Percentiles rank a stretch among this genome's conserved stretches.
Conservation (phyloP, 2,113 vertebrate genomes). For the Pseudorasbora parva region DNA sequence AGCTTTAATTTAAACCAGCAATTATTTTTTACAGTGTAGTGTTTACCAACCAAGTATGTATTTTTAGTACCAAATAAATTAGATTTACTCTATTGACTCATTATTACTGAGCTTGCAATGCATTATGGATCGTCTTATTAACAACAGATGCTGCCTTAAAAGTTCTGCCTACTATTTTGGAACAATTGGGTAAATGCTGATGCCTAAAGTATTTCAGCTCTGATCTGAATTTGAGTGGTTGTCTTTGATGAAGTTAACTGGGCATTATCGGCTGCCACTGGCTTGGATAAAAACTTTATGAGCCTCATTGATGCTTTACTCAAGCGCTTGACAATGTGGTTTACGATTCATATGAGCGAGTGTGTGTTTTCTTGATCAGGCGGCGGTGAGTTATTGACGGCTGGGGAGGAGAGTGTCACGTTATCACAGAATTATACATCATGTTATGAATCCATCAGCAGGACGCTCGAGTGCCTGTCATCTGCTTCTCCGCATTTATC, state of each 20-base stretch:
- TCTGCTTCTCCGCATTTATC: slow-evolving; percentile 25
- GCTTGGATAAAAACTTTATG: not conserved
- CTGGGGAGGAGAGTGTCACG: not conserved
- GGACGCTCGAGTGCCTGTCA: not conserved
- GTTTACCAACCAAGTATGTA: not conserved
- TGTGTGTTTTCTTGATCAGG: slow-evolving; percentile 39
- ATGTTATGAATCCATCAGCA: slow-evolving; percentile 30
- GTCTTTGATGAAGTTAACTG: slow-evolving; percentile 3
- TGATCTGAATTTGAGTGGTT: slow-evolving; percentile 10
- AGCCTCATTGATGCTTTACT: slow-evolving; percentile 4
- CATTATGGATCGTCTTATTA: not conserved
- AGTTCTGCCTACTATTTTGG: not conserved
- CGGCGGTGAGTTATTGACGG: slow-evolving; percentile 19
- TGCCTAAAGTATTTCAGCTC: not conserved
- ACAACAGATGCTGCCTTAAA: not conserved
- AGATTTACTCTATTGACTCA: not conserved
- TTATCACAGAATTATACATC: slow-evolving; percentile 24
- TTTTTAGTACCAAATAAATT: not conserved
- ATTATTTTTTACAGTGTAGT: no score
- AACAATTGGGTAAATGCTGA: not conserved
- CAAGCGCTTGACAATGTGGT: slow-evolving; percentile 6
- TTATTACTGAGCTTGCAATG: not conserved
- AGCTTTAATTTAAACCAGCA: no score
- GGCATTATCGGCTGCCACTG: slow-evolving; percentile 10
- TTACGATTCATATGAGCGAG: slow-evolving; percentile 15